These are phyloP conservation scores for Palythoa caribaeorum DNA, from an alignment of 92 coral and sea anemone genomes.

Conservation along the genomic window DNA sequence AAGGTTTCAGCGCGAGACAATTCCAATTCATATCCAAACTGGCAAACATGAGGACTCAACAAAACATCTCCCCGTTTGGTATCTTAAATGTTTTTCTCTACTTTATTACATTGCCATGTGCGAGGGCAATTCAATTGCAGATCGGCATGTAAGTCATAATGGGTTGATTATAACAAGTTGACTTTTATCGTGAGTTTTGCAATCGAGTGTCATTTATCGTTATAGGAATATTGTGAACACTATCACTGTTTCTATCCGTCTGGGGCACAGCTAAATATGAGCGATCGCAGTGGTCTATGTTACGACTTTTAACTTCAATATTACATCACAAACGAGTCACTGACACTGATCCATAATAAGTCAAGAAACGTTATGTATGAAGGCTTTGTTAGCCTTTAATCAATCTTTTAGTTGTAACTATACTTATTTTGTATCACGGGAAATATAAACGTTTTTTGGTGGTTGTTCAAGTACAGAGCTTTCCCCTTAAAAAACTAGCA, in stretches of 20 bases:
- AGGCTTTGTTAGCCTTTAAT: background rate
- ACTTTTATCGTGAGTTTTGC: background rate
- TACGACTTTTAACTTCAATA: background rate
- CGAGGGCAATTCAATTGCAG: background rate
- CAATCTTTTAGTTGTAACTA: background rate
- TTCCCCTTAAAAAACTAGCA: background rate
- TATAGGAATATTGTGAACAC: background rate
- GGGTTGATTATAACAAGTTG: background rate
- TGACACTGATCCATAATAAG: background rate
- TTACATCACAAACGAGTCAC: background rate
- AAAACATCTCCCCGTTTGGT: background rate
- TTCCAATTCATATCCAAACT: background rate
- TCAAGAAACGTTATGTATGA: background rate
- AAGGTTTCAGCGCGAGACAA: background rate
- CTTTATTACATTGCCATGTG: constrained; percentile 6
- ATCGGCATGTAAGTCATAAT: constrained; percentile 1
- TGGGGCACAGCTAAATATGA: background rate
- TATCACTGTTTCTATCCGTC: background rate
- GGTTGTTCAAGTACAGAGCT: background rate
- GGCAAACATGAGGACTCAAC: background rate
- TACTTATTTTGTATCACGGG: background rate
- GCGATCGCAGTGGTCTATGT: background rate
- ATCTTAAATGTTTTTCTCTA: background rate
- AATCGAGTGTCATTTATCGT: background rate
- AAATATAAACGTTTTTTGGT: background rate